Conservation (phyloP, 2,888 invertebrate species). For the Amblyjoppa fuscipennis region DNA sequence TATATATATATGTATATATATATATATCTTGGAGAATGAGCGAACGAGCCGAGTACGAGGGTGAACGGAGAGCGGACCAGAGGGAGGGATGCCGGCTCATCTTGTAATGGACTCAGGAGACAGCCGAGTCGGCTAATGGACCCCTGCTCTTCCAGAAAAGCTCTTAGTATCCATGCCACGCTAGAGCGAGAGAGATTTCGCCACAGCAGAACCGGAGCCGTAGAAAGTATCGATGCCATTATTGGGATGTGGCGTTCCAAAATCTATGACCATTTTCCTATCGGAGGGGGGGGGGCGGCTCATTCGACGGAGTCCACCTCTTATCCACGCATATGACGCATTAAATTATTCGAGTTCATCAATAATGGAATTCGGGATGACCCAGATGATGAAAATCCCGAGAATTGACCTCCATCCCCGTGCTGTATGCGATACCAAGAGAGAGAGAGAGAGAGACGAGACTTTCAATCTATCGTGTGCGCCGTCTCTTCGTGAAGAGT, state of each 20-base stretch:
- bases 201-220: not conserved
- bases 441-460: not conserved
- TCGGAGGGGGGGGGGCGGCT: not conserved
- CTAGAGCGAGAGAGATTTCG: conserved; percentile 68
- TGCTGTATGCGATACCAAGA: conserved; percentile 11
- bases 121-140: conserved; percentile 85
- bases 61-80: conserved; percentile 72
- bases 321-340: conserved; percentile 14
- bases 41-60: conserved; percentile 72
- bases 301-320: not conserved
- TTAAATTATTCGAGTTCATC: conserved; percentile 15
- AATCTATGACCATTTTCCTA: conserved; percentile 69
- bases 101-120: conserved; percentile 85
- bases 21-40: conserved; percentile 60
- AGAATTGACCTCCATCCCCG: conserved; percentile 4
- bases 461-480: conserved; percentile 53
- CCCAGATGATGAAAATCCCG: not conserved
- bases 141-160: conserved; percentile 83
- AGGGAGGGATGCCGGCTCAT: conserved; percentile 80
- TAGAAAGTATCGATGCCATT: conserved; percentile 80
- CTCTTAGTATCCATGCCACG: conserved; percentile 83
- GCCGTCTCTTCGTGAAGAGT: conserved; percentile 59
- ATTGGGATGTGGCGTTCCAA: conserved; percentile 76
- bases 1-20: conserved; percentile 8
- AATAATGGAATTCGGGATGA: conserved; percentile 4